Percentiles rank a stretch among this genome's conserved stretches.
phyloP scores from a whole-genome alignment of 2,888 invertebrate genomes.

The Erebia palarica region DNA sequence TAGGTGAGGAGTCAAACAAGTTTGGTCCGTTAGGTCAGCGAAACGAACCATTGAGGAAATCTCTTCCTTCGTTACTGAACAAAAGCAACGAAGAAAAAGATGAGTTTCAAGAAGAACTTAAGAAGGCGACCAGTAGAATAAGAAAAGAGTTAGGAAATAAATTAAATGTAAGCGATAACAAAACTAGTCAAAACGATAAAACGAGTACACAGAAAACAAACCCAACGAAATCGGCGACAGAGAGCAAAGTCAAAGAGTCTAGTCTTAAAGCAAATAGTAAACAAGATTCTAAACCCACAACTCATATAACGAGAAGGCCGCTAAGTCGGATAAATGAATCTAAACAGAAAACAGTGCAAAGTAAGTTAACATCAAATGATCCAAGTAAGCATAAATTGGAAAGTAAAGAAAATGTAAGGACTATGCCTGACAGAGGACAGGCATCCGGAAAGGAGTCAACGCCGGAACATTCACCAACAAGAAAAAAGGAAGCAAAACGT shows the following conservation, averaged over 20 bases:
- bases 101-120: conserved; percentile 80
- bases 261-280: conserved; percentile 65
- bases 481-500: conserved; percentile 56
- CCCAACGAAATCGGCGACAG: conserved; percentile 71
- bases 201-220: conserved; percentile 61
- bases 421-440: conserved; percentile 78
- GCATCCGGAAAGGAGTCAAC: conserved; percentile 85
- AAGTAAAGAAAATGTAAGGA: conserved; percentile 60
- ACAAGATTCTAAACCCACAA: conserved; percentile 52
- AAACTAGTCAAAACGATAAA: conserved; percentile 75
- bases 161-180: conserved; percentile 72
- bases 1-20: conserved; percentile 64
- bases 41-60: conserved; percentile 75
- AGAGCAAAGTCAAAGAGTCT: conserved; percentile 78
- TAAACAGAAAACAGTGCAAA: conserved; percentile 57
- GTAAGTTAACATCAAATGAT: conserved; percentile 48
- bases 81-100: conserved; percentile 80
- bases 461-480: conserved; percentile 82
- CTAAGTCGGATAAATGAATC: conserved; percentile 62
- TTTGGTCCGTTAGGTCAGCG: conserved; percentile 61
- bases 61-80: conserved; percentile 78
- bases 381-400: conserved; percentile 56
- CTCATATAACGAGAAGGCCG: conserved; percentile 56
- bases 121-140: conserved; percentile 79
- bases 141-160: conserved; percentile 75